A percentile compares a stretch with the other conserved stretches of the same genome.
Conservation (phyloP, 1,140 invertebrate genomes). For the Leptinotarsa texana region DNA sequence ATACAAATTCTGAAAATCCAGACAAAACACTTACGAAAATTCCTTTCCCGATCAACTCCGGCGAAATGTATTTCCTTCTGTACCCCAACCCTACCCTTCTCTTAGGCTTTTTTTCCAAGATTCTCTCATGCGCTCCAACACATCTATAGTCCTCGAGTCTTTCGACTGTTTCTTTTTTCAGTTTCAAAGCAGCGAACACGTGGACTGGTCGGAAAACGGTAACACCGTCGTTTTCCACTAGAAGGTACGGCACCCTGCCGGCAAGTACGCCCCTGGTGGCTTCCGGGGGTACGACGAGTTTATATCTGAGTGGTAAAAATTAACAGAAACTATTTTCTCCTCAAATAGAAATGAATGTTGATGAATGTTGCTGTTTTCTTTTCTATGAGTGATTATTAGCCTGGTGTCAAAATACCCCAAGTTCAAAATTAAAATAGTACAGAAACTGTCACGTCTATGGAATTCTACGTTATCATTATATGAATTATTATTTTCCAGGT, state of each 20-base stretch:
- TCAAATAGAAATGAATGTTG: no score
- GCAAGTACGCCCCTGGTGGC: conserved; percentile 74
- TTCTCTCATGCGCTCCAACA: conserved; percentile 48
- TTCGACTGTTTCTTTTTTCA: conserved; percentile 64
- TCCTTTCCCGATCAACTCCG: conserved; percentile 43
- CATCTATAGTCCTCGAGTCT: conserved; percentile 58
- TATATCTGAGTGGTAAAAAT: conserved; percentile 21
- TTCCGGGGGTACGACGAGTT: conserved; percentile 70
- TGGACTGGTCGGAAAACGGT: conserved; percentile 75
- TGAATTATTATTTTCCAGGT: no score
- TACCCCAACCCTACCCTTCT: conserved; percentile 40
- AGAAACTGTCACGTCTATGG: no score
- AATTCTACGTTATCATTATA: no score
- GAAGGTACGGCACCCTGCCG: conserved; percentile 71
- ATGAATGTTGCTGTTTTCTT: no score
- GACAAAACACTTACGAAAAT: conserved; percentile 45
- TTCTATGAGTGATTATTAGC: no score
- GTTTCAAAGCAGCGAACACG: conserved; percentile 69
- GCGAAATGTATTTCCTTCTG: conserved; percentile 41
- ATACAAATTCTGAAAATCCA: no score
- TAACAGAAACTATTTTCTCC: no score
- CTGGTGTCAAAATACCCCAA: no score
- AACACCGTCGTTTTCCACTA: conserved; percentile 73
- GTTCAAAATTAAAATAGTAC: no score
- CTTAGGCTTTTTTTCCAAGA: conserved; percentile 34